phyloP scores from a whole-genome alignment of 1,140 invertebrate species.

The Phthorimaea operculella region DNA sequence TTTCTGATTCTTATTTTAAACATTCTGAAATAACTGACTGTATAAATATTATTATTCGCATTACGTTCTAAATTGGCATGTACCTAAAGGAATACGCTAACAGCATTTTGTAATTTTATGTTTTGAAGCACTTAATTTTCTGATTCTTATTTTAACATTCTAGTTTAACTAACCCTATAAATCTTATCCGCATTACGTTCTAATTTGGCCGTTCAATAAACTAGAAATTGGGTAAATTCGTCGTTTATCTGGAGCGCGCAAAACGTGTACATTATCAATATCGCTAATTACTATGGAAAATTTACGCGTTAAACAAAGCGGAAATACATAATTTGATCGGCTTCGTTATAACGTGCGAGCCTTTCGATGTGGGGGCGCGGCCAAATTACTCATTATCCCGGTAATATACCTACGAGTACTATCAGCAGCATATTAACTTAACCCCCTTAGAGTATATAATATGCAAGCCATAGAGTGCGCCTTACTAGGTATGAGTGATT shows the following conservation, averaged over 20 bases:
- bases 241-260: neutral
- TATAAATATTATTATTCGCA: too few species aligned
- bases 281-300: slow-evolving; percentile 4
- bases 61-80: too few species aligned
- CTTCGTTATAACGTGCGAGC: neutral
- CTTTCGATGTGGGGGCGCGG: neutral
- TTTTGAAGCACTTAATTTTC: too few species aligned
- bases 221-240: neutral
- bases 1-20: neutral
- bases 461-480: too few species aligned
- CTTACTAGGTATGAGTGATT: too few species aligned
- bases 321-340: neutral
- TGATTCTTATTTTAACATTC: neutral
- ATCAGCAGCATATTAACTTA: too few species aligned
- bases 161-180: neutral
- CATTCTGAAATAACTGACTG: neutral
- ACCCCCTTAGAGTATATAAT: too few species aligned
- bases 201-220: neutral
- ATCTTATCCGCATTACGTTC: neutral
- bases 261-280: slow-evolving; percentile 1
- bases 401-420: slow-evolving; percentile 13
- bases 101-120: too few species aligned
- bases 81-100: too few species aligned
- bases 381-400: slow-evolving; percentile 16
- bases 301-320: slow-evolving; percentile 1